Base-by-base conservation (phyloP, 2,797 vertebrate species). In the Ibycter americanus region DNA sequence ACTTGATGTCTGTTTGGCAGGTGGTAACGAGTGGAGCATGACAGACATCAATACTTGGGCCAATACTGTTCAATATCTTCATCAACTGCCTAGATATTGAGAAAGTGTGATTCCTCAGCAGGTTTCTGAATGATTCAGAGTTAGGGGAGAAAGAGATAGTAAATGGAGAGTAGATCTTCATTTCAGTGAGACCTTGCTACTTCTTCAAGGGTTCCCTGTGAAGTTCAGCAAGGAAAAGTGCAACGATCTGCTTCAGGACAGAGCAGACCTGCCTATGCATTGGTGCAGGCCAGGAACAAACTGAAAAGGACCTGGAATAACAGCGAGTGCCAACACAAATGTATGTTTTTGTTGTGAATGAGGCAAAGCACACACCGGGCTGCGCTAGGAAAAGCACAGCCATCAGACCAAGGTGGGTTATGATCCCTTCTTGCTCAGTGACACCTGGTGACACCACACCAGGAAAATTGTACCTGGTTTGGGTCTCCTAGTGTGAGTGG, bases 11-110 rank as follows among this genome's bases (percentile, higher is more conserved):
- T 83, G 8, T 91, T 96, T 90, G 95, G 68, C 72, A 90, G 72
- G 29, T 71, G 54, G 65, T 83, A 96, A 96, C 36, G 80, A 83
- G 52, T 86, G 52, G 32, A 74, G 65, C 85, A 68, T 56, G 87
- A 93, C 91, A 95, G 76, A 42, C 44, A 61, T 93, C 91, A 74
- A 93, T 96, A 88, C 12, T 10, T 20, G 8, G 51, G 36, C 90
- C 87, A 90, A 90, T 86, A 68, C 29, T 34, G n/a, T 34, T 95
- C 87, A 90, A 74, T 94, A 88, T 29, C 20, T 17, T 74, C 44
- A 86, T 74, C 47, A 56, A 20, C 18, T 34, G 40, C 32, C 54
- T 83, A 49, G 32, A 40, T 31, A n/a, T 21, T 86, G 52, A 67
- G 40, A n/a, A 80, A 72, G 27, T 59, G 55, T 63, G 72, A 74